Evolutionary conservation across 2,113 vertebrate species (phyloP).

Genomic region (Phasianus colchicus): DNA sequence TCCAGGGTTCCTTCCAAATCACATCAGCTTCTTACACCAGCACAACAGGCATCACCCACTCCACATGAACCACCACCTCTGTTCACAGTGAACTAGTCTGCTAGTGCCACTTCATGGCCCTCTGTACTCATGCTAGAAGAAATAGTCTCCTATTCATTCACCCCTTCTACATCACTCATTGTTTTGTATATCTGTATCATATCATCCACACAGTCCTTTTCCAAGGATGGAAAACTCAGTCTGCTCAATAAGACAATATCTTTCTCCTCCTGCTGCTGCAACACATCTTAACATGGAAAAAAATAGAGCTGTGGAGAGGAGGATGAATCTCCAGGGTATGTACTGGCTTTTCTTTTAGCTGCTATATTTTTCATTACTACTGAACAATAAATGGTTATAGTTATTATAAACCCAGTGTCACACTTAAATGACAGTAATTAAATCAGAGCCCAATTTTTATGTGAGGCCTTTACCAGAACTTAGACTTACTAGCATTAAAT

Average conservation of each 20-base stretch:
- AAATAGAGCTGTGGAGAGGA: not conserved
- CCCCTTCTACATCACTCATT: not conserved
- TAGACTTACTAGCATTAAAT: not conserved
- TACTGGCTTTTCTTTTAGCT: not conserved
- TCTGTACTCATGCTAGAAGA: not conserved
- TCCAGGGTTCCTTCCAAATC: not conserved
- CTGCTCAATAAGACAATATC: accelerated
- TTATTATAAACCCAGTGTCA: not conserved
- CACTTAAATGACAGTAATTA: not conserved
- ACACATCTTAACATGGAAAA: not conserved
- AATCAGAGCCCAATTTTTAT: not conserved
- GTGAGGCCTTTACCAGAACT: not conserved
- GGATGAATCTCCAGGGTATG: not conserved
- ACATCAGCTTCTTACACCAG: not conserved
- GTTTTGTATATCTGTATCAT: not conserved
- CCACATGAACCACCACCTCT: not conserved
- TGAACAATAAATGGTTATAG: not conserved
- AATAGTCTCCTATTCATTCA: not conserved
- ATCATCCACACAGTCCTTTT: not conserved
- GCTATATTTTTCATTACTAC: not conserved
- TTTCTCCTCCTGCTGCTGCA: not conserved
- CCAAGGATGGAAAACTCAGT: not conserved
- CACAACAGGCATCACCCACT: not conserved
- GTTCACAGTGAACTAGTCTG: not conserved
- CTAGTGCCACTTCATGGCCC: not conserved